Base-by-base conservation (phyloP, 2,888 invertebrate genomes). In the Malthinus flaveolus region DNA sequence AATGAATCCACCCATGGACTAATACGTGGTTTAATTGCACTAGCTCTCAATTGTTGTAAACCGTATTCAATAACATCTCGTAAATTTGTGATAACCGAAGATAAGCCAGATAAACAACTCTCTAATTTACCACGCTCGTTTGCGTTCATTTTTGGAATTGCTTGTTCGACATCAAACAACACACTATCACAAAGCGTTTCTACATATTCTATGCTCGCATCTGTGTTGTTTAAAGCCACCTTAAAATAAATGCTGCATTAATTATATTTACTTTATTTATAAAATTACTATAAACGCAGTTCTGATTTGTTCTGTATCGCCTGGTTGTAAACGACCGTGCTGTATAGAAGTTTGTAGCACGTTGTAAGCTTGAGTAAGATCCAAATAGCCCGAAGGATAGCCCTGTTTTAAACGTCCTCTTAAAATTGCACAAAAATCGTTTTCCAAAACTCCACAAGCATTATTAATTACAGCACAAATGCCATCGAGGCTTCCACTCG, bases 401-500 rank as follows among this genome's bases (percentile, higher is more conserved):
- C 93, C 93, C 70, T 86, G 86, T 66, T 90, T 86, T 42, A 97
- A 81, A 52, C 89, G 85, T 33, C 84, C 82, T 61, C 87, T 85
- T 44, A 96, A 80, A 42, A 91, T 86, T 61, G 85, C 85, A 33
- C 89, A 85, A 75, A 90, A 92, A 70, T 90, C 90, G 35, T 90
- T 89, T 81, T 98, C 97, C 59, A 99, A 81, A 62, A 91, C 86
- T 0, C 91, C 85, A 68, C 91, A 89, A 3, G 92, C 93, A 78
- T 95, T 95, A 81, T 99, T 99, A 31, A 99, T 88, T 68, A 96
- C 93, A 1, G 95, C 97, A 82, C 99, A 99, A 44, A 94, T 90
- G 49, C 96, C 97, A 79, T 98, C 97, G 57, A 97, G 85, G 74
- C 93, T 96, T 73, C 92, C 91, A 66, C 92, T 93, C 5, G 91